These are phyloP conservation scores for Therioaphis trifolii DNA, from an alignment of 2,888 invertebrate genomes.

Conservation along the genomic window DNA sequence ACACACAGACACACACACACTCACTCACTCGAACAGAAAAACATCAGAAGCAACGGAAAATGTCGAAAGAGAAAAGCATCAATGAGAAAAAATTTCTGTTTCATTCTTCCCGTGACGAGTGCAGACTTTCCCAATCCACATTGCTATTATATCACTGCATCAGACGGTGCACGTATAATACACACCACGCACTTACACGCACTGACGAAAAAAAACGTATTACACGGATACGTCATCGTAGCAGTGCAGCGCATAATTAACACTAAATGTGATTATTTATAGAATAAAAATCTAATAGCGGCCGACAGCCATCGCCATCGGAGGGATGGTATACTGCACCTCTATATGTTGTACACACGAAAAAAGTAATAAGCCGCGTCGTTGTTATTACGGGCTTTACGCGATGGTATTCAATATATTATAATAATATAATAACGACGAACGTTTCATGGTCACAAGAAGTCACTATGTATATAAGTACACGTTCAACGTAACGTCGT, in stretches of 20 bases:
- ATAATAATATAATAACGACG: conserved; percentile 37
- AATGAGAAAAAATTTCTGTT: background rate
- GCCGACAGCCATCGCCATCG: too few relatives aligned
- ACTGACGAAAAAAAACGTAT: too few relatives aligned
- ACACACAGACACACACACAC: background rate
- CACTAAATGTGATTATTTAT: too few relatives aligned
- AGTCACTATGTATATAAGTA: conserved; percentile 17
- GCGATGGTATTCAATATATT: conserved; percentile 31
- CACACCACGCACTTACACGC: too few relatives aligned
- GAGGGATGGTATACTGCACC: too few relatives aligned
- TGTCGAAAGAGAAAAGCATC: background rate
- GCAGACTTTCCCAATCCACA: background rate
- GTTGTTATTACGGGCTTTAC: conserved; percentile 19
- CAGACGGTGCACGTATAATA: background rate
- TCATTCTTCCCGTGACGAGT: background rate
- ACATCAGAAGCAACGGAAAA: background rate
- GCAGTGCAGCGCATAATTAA: too few relatives aligned
- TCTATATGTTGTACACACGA: background rate
- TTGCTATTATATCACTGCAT: too few relatives aligned
- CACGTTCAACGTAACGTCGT: background rate
- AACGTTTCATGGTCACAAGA: conserved; percentile 56
- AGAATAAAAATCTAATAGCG: too few relatives aligned
- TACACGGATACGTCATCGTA: too few relatives aligned
- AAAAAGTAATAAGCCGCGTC: background rate
- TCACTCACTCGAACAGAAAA: background rate